phyloP scores from a whole-genome alignment of 2,113 vertebrate genomes.

The Protomyctophum bolini region DNA sequence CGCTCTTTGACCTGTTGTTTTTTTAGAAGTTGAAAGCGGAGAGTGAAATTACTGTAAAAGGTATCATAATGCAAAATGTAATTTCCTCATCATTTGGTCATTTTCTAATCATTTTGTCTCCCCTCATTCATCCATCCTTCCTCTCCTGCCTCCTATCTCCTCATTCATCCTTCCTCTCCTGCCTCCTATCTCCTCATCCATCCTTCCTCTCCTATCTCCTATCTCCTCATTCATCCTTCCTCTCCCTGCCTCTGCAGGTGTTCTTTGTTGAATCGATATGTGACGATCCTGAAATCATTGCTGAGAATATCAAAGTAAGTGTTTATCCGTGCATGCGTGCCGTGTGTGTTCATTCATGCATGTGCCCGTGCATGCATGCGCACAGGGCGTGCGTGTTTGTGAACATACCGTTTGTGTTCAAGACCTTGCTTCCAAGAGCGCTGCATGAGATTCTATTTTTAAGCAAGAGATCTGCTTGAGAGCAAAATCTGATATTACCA shows the following conservation, averaged over 20 bases:
- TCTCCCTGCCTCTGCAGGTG: conserved; percentile 68
- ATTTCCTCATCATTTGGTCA: too few species aligned
- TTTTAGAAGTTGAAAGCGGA: neutral
- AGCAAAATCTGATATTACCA: neutral
- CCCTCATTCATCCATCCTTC: neutral
- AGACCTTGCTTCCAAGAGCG: neutral
- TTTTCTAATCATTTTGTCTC: too few species aligned
- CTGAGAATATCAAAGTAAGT: conserved; percentile 86
- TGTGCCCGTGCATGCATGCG: neutral
- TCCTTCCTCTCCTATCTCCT: neutral
- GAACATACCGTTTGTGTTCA: neutral
- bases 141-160: neutral
- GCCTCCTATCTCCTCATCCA: neutral
- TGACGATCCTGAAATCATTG: conserved; percentile 87
- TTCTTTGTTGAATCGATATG: conserved; percentile 93
- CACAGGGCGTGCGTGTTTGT: neutral
- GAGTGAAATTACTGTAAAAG: neutral
- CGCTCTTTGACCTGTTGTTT: too few species aligned
- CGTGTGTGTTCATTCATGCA: neutral
- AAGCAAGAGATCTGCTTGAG: neutral
- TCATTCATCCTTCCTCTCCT: neutral
- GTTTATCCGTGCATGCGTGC: neutral
- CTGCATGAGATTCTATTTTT: accelerated
- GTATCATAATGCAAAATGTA: too few species aligned
- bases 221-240: neutral